Conservation (phyloP, 2,888 invertebrate species). For the Drosophila acutilabella region DNA sequence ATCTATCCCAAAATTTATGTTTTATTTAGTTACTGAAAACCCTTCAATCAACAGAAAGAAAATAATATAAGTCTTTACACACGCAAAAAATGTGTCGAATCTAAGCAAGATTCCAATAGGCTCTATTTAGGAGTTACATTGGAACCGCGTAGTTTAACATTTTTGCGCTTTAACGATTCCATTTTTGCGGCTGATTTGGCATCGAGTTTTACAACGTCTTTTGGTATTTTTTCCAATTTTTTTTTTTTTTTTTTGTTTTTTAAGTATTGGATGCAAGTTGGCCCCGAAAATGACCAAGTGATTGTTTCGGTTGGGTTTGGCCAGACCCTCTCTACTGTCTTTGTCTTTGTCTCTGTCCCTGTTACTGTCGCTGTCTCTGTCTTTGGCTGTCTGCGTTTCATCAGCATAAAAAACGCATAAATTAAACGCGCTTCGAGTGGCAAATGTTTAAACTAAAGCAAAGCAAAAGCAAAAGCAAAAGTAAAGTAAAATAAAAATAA, state of each 20-base stretch:
- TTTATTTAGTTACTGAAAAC: too few species aligned
- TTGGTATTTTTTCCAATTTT: neutral
- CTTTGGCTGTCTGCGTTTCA: conserved; percentile 62
- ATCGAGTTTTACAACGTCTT: conserved; percentile 25
- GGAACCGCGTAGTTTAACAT: neutral
- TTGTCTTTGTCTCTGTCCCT: conserved; percentile 3
- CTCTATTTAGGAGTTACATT: neutral
- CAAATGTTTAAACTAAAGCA: conserved; percentile 76
- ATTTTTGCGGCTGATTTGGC: conserved; percentile 27
- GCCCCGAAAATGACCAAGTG: conserved; percentile 40
- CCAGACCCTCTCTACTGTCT: conserved; percentile 10
- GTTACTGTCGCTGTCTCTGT: conserved; percentile 5
- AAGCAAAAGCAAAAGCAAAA: conserved; percentile 37
- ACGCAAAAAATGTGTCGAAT: neutral
- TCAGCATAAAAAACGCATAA: conserved; percentile 85
- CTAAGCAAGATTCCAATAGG: neutral
- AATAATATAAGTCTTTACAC: too few species aligned
- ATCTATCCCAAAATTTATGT: too few species aligned
- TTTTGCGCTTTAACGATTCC: conserved; percentile 38
- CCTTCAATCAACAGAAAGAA: too few species aligned
- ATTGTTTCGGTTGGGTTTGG: conserved; percentile 18
- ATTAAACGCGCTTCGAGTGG: conserved; percentile 77
- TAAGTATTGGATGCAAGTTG: conserved; percentile 12
- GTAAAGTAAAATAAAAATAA: too few species aligned
- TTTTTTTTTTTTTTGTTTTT: neutral